A percentile compares a stretch with the other conserved stretches of the same genome.
These are phyloP conservation scores for Prostheceraeus crozeri DNA, from an alignment of 2,888 invertebrate species.

Conservation along the genomic window DNA sequence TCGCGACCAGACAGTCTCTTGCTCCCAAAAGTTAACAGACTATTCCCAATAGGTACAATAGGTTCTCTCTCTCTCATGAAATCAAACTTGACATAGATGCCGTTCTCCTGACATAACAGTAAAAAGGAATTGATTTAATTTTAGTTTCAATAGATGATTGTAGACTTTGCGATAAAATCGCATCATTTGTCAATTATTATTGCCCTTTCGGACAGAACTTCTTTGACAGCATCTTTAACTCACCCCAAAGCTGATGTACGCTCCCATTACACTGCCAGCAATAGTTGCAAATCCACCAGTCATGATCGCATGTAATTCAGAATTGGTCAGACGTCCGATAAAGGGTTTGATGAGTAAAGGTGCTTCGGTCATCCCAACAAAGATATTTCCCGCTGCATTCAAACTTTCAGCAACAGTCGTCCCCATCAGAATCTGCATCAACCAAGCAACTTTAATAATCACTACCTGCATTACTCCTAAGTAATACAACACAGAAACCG, in stretches of 20 bases:
- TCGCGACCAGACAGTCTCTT: too few relatives aligned
- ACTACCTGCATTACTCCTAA: slow-evolving; percentile 78
- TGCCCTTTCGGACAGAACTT: too few relatives aligned
- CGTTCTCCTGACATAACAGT: too few relatives aligned
- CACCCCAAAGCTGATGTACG: slow-evolving; percentile 82
- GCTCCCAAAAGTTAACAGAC: too few relatives aligned
- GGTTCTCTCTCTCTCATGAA: too few relatives aligned
- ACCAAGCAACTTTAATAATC: slow-evolving; percentile 69
- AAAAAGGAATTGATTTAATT: too few relatives aligned
- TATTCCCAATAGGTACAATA: too few relatives aligned
- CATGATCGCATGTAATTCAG: slow-evolving; percentile 86
- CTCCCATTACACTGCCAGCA: slow-evolving; percentile 77
- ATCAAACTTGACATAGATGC: too few relatives aligned
- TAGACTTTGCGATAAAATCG: too few relatives aligned
- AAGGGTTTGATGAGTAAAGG: slow-evolving; percentile 80
- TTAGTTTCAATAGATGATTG: too few relatives aligned
- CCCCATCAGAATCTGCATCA: slow-evolving; percentile 64
- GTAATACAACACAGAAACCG: slow-evolving; percentile 78
- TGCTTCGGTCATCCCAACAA: slow-evolving; percentile 87
- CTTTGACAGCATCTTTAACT: too few relatives aligned
- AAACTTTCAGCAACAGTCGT: slow-evolving; percentile 86
- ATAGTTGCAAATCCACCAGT: slow-evolving; percentile 88
- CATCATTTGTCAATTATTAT: too few relatives aligned
- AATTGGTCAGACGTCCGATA: slow-evolving; percentile 71
- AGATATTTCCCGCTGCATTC: slow-evolving; percentile 81